Percentiles rank a stretch among this genome's conserved stretches.
Evolutionary conservation across 1,140 invertebrate genomes (phyloP).

Genomic region (Cataglyphis hispanica): DNA sequence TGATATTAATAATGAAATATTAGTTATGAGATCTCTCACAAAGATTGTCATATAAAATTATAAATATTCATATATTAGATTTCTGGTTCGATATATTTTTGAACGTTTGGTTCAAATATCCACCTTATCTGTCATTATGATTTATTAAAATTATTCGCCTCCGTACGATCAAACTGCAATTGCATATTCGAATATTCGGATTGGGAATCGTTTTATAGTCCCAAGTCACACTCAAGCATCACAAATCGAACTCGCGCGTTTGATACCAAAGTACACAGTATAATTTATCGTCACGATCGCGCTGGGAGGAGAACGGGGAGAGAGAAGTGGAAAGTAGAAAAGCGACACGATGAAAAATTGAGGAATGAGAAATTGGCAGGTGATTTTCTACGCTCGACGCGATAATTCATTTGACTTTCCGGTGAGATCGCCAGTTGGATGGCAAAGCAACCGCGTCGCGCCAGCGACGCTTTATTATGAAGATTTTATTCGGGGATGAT

Average conservation of each 20-base stretch:
- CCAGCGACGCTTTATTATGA: constrained; percentile 79
- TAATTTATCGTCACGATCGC: constrained; percentile 49
- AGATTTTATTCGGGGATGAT: constrained; percentile 80
- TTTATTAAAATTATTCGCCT: constrained; percentile 26
- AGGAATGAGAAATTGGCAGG: constrained; percentile 61
- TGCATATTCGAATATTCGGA: not conserved
- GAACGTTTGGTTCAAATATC: not conserved
- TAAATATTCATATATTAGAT: not conserved
- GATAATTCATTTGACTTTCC: constrained; percentile 71
- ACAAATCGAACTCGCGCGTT: constrained; percentile 40
- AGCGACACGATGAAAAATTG: constrained; percentile 53
- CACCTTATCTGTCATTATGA: not conserved
- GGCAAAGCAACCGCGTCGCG: constrained; percentile 20
- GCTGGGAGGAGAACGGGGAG: not conserved
- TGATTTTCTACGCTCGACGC: constrained; percentile 70
- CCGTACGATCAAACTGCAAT: not conserved
- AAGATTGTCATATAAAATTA: not conserved
- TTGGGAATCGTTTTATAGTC: constrained; percentile 31
- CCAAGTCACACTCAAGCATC: not conserved
- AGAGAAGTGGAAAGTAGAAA: not conserved
- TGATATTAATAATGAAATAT: not conserved
- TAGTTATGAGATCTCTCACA: not conserved
- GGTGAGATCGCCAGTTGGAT: constrained; percentile 5
- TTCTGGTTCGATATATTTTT: not conserved
- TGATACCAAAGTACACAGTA: constrained; percentile 47